Percentiles rank a stretch among this genome's conserved stretches.
phyloP scores from a whole-genome alignment of 2,888 invertebrate species.

The Noctua janthe region DNA sequence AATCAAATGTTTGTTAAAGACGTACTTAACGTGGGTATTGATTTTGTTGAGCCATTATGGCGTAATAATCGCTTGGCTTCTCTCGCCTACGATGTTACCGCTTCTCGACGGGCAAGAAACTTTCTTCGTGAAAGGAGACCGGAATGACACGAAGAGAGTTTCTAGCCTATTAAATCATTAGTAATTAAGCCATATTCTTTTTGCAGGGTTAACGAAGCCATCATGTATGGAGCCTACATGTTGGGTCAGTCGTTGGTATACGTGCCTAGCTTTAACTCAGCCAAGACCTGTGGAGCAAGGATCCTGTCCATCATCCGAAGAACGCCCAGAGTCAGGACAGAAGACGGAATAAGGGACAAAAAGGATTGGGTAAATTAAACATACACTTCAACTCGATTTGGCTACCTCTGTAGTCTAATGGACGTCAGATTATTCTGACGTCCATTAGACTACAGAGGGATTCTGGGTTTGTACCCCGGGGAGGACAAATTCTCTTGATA shows the following conservation, averaged over 20 bases:
- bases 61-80: too few relatives aligned
- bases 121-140: not conserved
- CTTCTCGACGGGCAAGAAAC: not conserved
- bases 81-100: too few relatives aligned
- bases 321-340: slow-evolving; percentile 80
- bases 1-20: too few relatives aligned
- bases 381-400: not conserved
- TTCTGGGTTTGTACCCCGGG: not conserved
- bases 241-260: slow-evolving; percentile 94
- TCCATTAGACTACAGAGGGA: too few relatives aligned
- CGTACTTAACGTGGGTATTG: not conserved
- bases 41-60: not conserved
- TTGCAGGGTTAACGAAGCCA: slow-evolving; percentile 92
- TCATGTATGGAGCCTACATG: slow-evolving; percentile 95
- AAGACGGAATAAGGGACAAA: slow-evolving; percentile 78
- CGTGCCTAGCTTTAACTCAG: slow-evolving; percentile 94
- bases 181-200: not conserved
- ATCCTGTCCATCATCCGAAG: slow-evolving; percentile 81
- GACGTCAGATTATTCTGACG: not conserved
- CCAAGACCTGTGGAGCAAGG: slow-evolving; percentile 88
- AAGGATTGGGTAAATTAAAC: slow-evolving; percentile 79
- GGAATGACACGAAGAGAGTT: not conserved
- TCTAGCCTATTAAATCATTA: not conserved
- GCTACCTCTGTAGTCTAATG: not conserved
- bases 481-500: not conserved